These are phyloP conservation scores for Tuberolachnus salignus DNA, from an alignment of 2,888 invertebrate species.

Conservation along the genomic window DNA sequence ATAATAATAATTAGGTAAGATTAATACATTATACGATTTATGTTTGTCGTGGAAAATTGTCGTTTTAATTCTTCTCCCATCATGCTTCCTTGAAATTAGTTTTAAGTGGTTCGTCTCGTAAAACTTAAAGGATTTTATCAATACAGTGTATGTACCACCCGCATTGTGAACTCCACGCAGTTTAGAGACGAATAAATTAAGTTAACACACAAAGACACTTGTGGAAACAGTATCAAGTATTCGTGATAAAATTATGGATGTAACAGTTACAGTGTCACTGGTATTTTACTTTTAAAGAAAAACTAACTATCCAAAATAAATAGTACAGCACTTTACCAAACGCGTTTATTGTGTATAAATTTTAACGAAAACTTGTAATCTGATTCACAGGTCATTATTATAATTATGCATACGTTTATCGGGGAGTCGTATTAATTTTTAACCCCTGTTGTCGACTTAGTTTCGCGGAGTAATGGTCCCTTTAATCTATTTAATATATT, in stretches of 20 bases:
- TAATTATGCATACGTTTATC: too few relatives aligned
- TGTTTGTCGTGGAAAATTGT: conserved; percentile 1
- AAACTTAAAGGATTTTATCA: conserved; percentile 24
- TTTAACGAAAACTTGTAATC: too few relatives aligned
- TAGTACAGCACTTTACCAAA: too few relatives aligned
- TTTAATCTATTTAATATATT: conserved; percentile 18
- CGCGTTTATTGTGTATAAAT: too few relatives aligned
- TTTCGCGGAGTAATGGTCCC: neutral
- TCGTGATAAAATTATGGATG: too few relatives aligned
- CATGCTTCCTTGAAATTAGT: neutral
- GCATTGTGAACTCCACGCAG: conserved; percentile 1
- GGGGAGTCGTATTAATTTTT: neutral
- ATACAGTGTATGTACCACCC: neutral
- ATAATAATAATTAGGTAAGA: neutral
- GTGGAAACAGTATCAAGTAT: too few relatives aligned
- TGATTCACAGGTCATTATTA: too few relatives aligned
- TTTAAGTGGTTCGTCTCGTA: conserved; percentile 15
- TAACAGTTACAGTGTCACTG: too few relatives aligned
- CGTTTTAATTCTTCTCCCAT: neutral
- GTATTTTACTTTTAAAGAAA: too few relatives aligned
- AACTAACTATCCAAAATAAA: too few relatives aligned
- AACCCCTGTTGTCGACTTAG: neutral
- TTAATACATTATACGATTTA: neutral
- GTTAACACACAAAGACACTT: too few relatives aligned
- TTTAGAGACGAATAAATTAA: neutral